Evolutionary conservation across 2,797 vertebrate species (phyloP).

Genomic region (Hippoglossus hippoglossus): DNA sequence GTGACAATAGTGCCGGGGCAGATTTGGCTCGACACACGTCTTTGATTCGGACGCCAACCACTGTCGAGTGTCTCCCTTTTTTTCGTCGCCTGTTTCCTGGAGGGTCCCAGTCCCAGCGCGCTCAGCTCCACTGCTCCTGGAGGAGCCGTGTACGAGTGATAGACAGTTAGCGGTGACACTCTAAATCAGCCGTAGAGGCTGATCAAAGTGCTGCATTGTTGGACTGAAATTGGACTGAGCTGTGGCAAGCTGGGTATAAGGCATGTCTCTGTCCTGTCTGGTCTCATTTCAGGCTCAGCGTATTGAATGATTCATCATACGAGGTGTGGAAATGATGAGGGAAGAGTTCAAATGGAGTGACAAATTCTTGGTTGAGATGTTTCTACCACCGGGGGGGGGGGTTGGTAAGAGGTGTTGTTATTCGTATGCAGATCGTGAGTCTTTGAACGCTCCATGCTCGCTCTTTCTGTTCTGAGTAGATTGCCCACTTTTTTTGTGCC

Average conservation of each 20-base stretch:
- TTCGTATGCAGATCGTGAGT: constrained; percentile 66
- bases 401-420: constrained; percentile 60
- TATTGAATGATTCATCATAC: constrained; percentile 72
- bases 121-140: constrained; percentile 50
- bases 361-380: constrained; percentile 63
- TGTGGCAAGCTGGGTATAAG: constrained; percentile 51
- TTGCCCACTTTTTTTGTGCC: constrained; percentile 40
- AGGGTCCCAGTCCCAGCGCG: constrained; percentile 45
- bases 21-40: constrained; percentile 21
- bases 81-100: constrained; percentile 35
- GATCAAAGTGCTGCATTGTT: constrained; percentile 79
- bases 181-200: constrained; percentile 64
- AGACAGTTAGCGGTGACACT: constrained; percentile 68
- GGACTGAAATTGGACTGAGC: constrained; percentile 75
- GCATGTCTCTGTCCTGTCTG: constrained; percentile 69
- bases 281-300: constrained; percentile 67
- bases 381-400: constrained; percentile 31
- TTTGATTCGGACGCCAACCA: constrained; percentile 37
- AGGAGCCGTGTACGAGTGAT: constrained; percentile 66
- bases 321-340: constrained; percentile 59
- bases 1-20: neutral
- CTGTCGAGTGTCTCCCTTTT: constrained; percentile 14
- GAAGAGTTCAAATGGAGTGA: constrained; percentile 71
- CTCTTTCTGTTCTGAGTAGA: constrained; percentile 16
- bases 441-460: constrained; percentile 50